phyloP scores from a whole-genome alignment of 1,140 invertebrate species.

The Pseudomyrmex sp. region DNA sequence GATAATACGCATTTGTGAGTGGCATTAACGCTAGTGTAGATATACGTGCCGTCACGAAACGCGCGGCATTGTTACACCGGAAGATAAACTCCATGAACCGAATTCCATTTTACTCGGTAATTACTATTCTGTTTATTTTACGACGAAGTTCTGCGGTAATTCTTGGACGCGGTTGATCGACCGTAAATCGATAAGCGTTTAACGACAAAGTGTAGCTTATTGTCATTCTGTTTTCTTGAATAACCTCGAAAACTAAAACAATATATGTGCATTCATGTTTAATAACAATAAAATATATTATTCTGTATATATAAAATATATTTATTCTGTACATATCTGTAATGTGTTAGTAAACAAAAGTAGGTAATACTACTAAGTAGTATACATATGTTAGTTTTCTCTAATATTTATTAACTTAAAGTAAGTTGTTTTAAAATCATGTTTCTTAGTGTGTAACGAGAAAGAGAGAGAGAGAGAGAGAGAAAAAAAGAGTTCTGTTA shows the following conservation, averaged over 20 bases:
- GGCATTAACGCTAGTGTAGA: neutral
- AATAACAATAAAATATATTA: too few species aligned
- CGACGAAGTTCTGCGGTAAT: constrained; percentile 21
- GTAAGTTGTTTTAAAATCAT: neutral
- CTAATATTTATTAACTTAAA: neutral
- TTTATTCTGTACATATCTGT: too few species aligned
- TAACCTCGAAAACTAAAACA: neutral
- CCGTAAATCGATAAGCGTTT: constrained; percentile 18
- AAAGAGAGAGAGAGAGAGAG: too few species aligned
- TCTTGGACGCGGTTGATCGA: constrained; percentile 28
- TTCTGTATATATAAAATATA: too few species aligned
- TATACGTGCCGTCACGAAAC: constrained; percentile 11
- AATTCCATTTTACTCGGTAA: constrained; percentile 62
- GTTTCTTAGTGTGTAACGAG: neutral
- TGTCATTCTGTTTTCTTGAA: neutral
- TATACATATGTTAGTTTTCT: too few species aligned
- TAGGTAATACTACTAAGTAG: too few species aligned
- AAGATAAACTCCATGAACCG: constrained; percentile 55
- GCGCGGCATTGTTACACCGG: constrained; percentile 48
- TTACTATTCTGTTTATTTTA: constrained; percentile 59
- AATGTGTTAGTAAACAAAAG: too few species aligned
- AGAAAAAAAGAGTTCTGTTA: too few species aligned
- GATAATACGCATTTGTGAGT: constrained; percentile 34
- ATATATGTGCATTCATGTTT: too few species aligned
- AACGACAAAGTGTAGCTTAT: neutral